Conservation (phyloP, 2,888 invertebrate species). For the Philopedon plagiatum region DNA sequence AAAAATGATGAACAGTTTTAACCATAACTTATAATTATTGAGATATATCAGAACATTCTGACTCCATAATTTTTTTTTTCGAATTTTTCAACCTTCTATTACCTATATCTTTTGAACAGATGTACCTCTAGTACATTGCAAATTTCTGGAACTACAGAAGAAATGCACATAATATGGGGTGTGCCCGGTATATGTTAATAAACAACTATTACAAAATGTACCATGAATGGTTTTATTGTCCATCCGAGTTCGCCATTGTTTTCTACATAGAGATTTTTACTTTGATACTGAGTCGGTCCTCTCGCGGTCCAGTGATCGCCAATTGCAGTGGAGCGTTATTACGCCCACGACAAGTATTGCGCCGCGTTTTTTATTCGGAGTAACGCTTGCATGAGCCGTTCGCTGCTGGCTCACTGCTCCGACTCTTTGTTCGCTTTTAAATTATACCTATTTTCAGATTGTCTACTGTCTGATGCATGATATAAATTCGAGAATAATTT, state of each 20-base stretch:
- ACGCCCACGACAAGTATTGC: slow-evolving; percentile 60
- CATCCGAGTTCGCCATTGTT: slow-evolving; percentile 62
- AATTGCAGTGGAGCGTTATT: slow-evolving; percentile 65
- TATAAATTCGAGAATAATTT: slow-evolving; percentile 34
- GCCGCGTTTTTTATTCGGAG: slow-evolving; percentile 39
- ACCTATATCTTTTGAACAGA: too few species aligned
- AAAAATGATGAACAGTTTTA: too few species aligned
- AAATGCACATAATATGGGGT: background rate
- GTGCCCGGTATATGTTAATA: slow-evolving; percentile 16
- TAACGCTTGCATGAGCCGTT: slow-evolving; percentile 38
- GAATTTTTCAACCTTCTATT: too few species aligned
- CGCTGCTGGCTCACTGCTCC: slow-evolving; percentile 17
- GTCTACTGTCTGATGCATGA: slow-evolving; percentile 28
- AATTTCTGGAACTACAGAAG: background rate
- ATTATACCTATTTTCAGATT: slow-evolving; percentile 35
- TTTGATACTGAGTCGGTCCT: slow-evolving; percentile 67
- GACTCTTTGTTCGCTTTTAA: slow-evolving; percentile 42
- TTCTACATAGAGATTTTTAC: slow-evolving; percentile 67
- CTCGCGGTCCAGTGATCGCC: slow-evolving; percentile 66
- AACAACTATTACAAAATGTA: slow-evolving; percentile 17
- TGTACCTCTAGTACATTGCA: too few species aligned
- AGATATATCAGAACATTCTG: too few species aligned
- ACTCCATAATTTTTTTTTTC: too few species aligned
- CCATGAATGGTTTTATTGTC: slow-evolving; percentile 39
- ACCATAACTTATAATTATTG: too few species aligned